Evolutionary conservation across 2,888 invertebrate genomes (phyloP).

Genomic region (Hypselothyrea guttata): DNA sequence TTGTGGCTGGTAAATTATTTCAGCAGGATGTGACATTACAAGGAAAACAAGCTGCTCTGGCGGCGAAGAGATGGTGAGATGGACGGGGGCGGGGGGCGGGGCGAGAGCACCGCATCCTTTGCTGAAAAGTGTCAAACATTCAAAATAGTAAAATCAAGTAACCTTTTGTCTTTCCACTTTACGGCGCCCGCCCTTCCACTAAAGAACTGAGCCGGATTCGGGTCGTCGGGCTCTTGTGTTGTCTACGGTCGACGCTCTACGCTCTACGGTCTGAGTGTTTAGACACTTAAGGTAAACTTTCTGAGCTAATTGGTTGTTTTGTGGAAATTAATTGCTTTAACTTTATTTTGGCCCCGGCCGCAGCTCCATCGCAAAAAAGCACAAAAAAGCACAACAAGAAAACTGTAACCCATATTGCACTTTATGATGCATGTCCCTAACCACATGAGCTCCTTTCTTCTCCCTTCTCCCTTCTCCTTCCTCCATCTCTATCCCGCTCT

Average conservation of each 20-base stretch:
- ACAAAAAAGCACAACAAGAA: no score
- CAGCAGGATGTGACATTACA: slow-evolving; percentile 75
- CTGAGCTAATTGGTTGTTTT: slow-evolving; percentile 82
- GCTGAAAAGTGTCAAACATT: slow-evolving; percentile 81
- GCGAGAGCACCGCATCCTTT: slow-evolving; percentile 23
- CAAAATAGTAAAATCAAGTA: slow-evolving; percentile 82
- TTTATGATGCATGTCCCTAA: slow-evolving; percentile 69
- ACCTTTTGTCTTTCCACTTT: slow-evolving; percentile 75
- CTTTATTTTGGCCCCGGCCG: slow-evolving; percentile 72
- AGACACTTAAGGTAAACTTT: slow-evolving; percentile 81
- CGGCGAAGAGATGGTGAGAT: not conserved
- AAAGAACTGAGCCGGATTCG: no score
- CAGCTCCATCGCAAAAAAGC: slow-evolving; percentile 6
- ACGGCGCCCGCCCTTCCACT: no score
- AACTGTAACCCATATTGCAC: slow-evolving; percentile 56
- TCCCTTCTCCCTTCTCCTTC: not conserved
- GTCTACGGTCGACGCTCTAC: no score
- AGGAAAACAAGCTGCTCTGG: slow-evolving; percentile 72
- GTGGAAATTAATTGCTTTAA: slow-evolving; percentile 82
- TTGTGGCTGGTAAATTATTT: slow-evolving; percentile 66
- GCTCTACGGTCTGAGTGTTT: slow-evolving; percentile 76
- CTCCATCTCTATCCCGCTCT: no score
- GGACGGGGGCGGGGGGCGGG: no score
- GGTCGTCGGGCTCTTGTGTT: no score
- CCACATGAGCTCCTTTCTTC: slow-evolving; percentile 15